phyloP scores from a whole-genome alignment of 92 coral and sea anemone species.

The Epizoanthus stellaris region DNA sequence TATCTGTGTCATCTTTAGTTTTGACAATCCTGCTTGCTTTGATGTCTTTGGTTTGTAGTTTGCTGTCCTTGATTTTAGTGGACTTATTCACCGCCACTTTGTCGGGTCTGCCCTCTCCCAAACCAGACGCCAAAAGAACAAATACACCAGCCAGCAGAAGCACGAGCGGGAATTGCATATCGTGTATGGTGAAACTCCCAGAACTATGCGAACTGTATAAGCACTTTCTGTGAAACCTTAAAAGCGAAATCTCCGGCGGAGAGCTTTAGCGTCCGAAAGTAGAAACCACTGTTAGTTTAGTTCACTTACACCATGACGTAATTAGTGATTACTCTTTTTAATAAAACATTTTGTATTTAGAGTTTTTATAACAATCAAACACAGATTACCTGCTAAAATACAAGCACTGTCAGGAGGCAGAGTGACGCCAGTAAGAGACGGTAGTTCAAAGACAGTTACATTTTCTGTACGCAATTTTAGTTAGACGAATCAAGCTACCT shows the following conservation, averaged over 20 bases:
- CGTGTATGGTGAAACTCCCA: too few relatives aligned
- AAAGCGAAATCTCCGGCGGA: neutral
- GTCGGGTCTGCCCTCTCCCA: conserved; percentile 7
- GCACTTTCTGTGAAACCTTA: neutral
- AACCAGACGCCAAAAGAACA: neutral
- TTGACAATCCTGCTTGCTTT: neutral
- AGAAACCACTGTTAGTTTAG: neutral
- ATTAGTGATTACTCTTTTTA: conserved; percentile 3
- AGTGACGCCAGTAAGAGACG: too few relatives aligned
- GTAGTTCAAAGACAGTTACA: too few relatives aligned
- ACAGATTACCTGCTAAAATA: too few relatives aligned
- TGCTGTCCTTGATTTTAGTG: conserved; percentile 10
- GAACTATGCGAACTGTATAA: neutral
- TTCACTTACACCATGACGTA: conserved; percentile 26
- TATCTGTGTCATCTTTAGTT: neutral
- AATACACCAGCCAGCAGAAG: neutral
- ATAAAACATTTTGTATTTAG: conserved; percentile 20
- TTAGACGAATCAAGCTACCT: too few relatives aligned
- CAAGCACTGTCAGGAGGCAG: too few relatives aligned
- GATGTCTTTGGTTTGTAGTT: neutral
- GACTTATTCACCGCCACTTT: conserved; percentile 7
- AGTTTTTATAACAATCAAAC: too few relatives aligned
- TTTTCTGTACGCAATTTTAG: too few relatives aligned
- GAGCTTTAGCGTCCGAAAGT: neutral
- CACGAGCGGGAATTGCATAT: neutral